phyloP scores from a whole-genome alignment of 2,888 invertebrate genomes.

The Rhagophthalmus giganteus region DNA sequence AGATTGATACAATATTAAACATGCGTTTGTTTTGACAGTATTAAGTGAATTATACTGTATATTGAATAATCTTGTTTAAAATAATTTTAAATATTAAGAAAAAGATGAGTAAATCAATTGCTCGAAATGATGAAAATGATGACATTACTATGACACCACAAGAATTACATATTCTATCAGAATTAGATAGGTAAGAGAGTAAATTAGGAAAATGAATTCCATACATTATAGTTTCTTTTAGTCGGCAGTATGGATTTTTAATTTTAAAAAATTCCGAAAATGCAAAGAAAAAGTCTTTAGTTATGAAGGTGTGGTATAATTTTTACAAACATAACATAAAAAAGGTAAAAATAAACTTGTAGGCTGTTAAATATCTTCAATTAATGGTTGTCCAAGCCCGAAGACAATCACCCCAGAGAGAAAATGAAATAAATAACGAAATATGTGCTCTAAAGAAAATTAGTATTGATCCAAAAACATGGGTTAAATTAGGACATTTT shows the following conservation, averaged over 20 bases:
- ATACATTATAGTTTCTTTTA: slow-evolving; percentile 55
- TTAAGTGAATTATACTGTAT: too few species aligned
- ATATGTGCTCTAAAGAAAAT: slow-evolving; percentile 61
- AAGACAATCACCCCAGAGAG: slow-evolving; percentile 52
- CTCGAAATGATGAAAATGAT: slow-evolving; percentile 45
- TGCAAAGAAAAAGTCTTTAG: slow-evolving; percentile 75
- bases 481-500: slow-evolving; percentile 94
- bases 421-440: slow-evolving; percentile 48
- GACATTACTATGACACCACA: slow-evolving; percentile 67
- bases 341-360: slow-evolving; percentile 33
- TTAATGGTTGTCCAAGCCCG: slow-evolving; percentile 82
- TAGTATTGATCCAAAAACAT: slow-evolving; percentile 85
- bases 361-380: slow-evolving; percentile 84
- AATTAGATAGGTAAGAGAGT: slow-evolving; percentile 75
- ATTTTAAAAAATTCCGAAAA: slow-evolving; percentile 81
- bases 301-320: slow-evolving; percentile 67
- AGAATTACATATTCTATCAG: slow-evolving; percentile 82
- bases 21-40: too few species aligned
- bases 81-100: too few species aligned
- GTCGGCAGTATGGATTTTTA: slow-evolving; percentile 90
- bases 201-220: slow-evolving; percentile 1
- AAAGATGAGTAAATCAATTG: slow-evolving; percentile 48
- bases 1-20: too few species aligned
- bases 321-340: neutral
- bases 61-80: too few species aligned